Conservation (phyloP, 92 coral and sea anemone genomes). For the Porites evermanni region DNA sequence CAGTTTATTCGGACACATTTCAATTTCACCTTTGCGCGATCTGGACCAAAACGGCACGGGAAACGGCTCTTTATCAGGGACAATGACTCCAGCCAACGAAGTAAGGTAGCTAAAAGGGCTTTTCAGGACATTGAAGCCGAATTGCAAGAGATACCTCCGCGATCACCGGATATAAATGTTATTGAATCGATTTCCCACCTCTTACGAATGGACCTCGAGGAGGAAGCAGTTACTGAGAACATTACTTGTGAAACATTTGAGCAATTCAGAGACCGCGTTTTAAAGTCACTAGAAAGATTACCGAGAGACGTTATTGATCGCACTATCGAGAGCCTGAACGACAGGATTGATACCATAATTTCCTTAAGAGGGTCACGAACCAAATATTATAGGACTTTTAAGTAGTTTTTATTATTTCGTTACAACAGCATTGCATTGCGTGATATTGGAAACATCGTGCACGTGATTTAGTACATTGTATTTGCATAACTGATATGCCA, state of each 20-base stretch:
- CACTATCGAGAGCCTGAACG: conserved; percentile 55
- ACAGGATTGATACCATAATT: conserved; percentile 36
- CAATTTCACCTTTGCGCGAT: conserved; percentile 57
- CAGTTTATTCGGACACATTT: conserved; percentile 57
- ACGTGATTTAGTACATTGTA: no score
- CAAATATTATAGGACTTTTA: conserved; percentile 30
- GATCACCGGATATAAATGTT: conserved; percentile 54
- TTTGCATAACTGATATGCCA: no score
- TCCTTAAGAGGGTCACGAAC: conserved; percentile 41
- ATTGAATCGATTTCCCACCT: conserved; percentile 56
- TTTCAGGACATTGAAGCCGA: conserved; percentile 54
- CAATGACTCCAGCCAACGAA: conserved; percentile 74
- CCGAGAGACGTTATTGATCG: conserved; percentile 31
- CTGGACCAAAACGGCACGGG: conserved; percentile 49
- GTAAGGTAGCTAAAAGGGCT: conserved; percentile 48
- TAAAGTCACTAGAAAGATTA: conserved; percentile 17
- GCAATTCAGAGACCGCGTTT: conserved; percentile 55
- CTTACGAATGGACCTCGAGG: conserved; percentile 26
- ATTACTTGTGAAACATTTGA: conserved; percentile 61
- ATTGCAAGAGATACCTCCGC: conserved; percentile 45
- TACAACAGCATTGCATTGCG: no score
- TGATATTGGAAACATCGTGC: no score
- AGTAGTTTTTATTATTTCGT: neutral
- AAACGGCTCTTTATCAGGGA: conserved; percentile 70
- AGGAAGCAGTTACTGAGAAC: conserved; percentile 29